phyloP scores from a whole-genome alignment of 1,140 invertebrate genomes.

The Cotesia vestalis region DNA sequence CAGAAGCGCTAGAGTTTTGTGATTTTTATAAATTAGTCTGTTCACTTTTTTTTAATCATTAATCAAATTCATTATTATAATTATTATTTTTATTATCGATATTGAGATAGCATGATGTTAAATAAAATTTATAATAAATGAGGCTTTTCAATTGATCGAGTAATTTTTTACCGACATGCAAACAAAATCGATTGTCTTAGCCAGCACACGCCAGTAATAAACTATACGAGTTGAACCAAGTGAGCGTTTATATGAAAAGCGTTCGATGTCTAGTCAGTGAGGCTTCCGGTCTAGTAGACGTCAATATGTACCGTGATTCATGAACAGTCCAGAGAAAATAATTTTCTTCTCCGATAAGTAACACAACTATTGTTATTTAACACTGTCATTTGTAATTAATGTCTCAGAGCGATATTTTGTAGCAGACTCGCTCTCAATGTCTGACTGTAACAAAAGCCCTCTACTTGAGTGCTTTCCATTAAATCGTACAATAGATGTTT shows the following conservation, averaged over 20 bases:
- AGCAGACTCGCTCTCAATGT: too few species aligned
- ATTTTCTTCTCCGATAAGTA: background rate
- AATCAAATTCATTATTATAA: too few species aligned
- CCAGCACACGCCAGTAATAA: slow-evolving; percentile 21
- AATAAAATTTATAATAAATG: slow-evolving; percentile 8
- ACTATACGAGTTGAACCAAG: slow-evolving; percentile 8
- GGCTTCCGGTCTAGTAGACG: background rate
- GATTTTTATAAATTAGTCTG: background rate
- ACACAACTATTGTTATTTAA: background rate
- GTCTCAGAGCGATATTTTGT: too few species aligned
- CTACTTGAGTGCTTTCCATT: too few species aligned
- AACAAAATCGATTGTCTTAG: slow-evolving; percentile 29
- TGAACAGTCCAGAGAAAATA: slow-evolving; percentile 5
- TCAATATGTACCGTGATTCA: slow-evolving; percentile 32
- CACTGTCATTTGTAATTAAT: background rate
- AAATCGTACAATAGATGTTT: too few species aligned
- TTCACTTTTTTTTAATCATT: background rate
- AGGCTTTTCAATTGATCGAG: slow-evolving; percentile 8
- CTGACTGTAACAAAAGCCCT: too few species aligned
- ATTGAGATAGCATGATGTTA: too few species aligned
- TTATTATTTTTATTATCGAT: too few species aligned
- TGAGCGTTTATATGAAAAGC: slow-evolving; percentile 13
- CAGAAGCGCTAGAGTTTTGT: background rate
- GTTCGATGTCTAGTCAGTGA: slow-evolving; percentile 3
- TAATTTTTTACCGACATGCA: slow-evolving; percentile 7